Conservation (phyloP, 2,113 vertebrate species). For the Coptodon rendalli region DNA sequence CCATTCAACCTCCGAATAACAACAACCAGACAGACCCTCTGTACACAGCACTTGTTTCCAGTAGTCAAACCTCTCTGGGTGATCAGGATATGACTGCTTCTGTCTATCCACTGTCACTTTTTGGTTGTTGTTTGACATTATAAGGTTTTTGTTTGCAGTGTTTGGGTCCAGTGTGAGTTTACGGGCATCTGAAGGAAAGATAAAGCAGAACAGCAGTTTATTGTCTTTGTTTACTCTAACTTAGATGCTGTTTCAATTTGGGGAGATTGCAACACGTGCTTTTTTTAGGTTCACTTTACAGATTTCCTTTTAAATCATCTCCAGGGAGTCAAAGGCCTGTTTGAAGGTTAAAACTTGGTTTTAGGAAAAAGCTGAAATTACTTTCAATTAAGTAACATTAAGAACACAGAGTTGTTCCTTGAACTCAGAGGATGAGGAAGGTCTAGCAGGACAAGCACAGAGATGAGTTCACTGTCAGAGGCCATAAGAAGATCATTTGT, state of each 20-base stretch:
- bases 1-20: slow-evolving; percentile 41
- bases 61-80: slow-evolving; percentile 15
- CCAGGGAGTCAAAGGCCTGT: neutral
- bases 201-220: rapidly evolving
- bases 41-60: slow-evolving; percentile 37
- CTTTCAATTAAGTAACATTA: neutral
- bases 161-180: slow-evolving; percentile 10
- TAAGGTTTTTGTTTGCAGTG: neutral
- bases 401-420: too few species aligned
- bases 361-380: rapidly evolving
- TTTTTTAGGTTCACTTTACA: neutral
- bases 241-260: neutral
- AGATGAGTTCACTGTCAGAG: too few species aligned
- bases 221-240: neutral
- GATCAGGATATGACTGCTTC: slow-evolving; percentile 5
- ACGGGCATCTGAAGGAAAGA: neutral
- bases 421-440: too few species aligned
- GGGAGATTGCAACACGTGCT: rapidly evolving
- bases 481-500: too few species aligned
- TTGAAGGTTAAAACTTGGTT: neutral
- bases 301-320: neutral
- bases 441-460: too few species aligned
- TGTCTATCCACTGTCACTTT: neutral
- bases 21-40: neutral
- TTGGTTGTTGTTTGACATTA: neutral